Base-by-base conservation (phyloP, 2,113 vertebrate genomes). In the Opisthocomus hoazin region DNA sequence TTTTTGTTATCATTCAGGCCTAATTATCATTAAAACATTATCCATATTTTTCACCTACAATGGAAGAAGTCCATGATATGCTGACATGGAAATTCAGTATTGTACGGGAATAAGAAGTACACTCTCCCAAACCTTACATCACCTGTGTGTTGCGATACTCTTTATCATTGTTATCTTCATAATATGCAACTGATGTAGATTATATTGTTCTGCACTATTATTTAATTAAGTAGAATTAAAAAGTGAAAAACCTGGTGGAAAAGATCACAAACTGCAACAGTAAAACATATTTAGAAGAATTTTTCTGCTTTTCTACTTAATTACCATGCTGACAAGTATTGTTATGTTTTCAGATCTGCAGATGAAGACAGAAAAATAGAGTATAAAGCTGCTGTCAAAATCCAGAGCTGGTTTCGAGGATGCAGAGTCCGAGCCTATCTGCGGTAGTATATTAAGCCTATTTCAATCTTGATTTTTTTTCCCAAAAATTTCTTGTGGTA, bases 381-480 rank as follows among this genome's bases (percentile, higher is more conserved):
- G 74, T 96, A 98, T 92, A 76, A 94, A 43, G 98, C 99, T 15
- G 98, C 98, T 43, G 89, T 98, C 63, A 96, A 56, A 94, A 99
- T 99, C 68, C 99, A 99, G 97, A 98, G 99, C 97, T 99, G 98
- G 98, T 99, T 99, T 96, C 97, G 98, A 98, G 98, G 98, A 83
- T 98, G 98, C 77, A 97, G 93, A 91, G 97, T 99, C 50, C 98
- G 98, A 50, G 97, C 97, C 34, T 98, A 98, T 81, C 94, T 99
- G 86, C 99, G 99, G 99, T 99, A 97, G 37, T 29, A 11, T 61
- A 32, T 73, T 77, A 93, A 53, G 19, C 20, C 8, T 85, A 5
- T 51, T 86, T 81, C 19, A 75, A 7, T n/a, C 8, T 43, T 80
- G 24, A 34, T 51, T 54, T 89, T 89, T 54, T 60, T 68, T 23